These are phyloP conservation scores for Brachymystax lenok DNA, from an alignment of 2,797 vertebrate species.

Conservation along the genomic window DNA sequence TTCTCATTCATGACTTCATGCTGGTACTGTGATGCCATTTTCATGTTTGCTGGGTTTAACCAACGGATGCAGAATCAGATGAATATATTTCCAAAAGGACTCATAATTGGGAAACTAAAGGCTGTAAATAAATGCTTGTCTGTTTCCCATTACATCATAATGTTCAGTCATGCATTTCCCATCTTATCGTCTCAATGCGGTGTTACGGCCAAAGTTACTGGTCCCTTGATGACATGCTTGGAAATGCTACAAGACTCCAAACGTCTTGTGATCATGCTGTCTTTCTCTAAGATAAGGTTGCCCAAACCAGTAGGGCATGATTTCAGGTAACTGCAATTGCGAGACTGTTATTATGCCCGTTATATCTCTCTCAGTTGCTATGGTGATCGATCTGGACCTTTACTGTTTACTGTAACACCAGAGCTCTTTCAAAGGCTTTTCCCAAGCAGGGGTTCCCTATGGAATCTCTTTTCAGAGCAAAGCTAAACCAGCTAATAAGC, in stretches of 20 bases:
- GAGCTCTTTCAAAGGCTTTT: slow-evolving; percentile 23
- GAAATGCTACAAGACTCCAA: slow-evolving; percentile 36
- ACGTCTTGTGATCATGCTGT: slow-evolving; percentile 31
- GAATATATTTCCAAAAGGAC: background rate
- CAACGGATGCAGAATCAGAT: no score
- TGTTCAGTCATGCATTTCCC: slow-evolving; percentile 14
- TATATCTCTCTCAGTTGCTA: slow-evolving; percentile 27
- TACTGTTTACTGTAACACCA: slow-evolving; percentile 43
- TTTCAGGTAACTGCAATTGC: slow-evolving; percentile 36
- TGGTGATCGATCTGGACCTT: slow-evolving; percentile 33
- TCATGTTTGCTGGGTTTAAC: background rate
- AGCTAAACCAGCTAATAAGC: slow-evolving; percentile 14
- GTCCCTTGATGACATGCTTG: slow-evolving; percentile 36
- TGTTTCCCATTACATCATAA: slow-evolving; percentile 16
- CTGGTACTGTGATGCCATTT: background rate
- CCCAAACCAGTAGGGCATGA: slow-evolving; percentile 7
- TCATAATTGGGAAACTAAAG: slow-evolving; percentile 12
- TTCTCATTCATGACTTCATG: background rate
- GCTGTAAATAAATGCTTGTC: slow-evolving; percentile 43
- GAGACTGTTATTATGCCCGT: slow-evolving; percentile 24
- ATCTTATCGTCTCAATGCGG: slow-evolving; percentile 1
- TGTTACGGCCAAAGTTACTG: background rate
- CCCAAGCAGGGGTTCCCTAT: slow-evolving; percentile 27
- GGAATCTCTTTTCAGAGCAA: slow-evolving; percentile 14
- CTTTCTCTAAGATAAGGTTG: slow-evolving; percentile 47